Conservation (phyloP, 2,113 vertebrate genomes). For the Mirounga angustirostris region DNA sequence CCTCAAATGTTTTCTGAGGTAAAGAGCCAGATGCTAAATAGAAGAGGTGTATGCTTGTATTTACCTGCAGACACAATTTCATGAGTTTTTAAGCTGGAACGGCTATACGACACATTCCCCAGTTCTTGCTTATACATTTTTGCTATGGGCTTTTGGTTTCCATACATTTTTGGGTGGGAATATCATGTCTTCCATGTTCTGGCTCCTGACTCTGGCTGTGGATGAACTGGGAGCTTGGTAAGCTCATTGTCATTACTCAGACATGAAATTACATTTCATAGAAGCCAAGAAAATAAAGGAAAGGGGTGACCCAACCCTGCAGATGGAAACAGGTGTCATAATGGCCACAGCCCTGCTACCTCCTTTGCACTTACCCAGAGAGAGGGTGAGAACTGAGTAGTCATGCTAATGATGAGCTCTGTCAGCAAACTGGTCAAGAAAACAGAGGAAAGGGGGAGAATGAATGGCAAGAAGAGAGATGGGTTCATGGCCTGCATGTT, state of each 20-base stretch:
- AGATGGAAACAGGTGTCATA: not conserved
- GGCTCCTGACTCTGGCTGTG: not conserved
- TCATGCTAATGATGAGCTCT: not conserved
- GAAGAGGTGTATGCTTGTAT: not conserved
- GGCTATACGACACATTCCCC: not conserved
- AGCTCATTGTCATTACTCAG: not conserved
- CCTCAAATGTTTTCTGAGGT: not conserved
- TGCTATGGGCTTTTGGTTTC: not conserved
- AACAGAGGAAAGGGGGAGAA: not conserved
- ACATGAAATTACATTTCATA: not conserved
- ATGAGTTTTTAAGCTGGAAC: not conserved
- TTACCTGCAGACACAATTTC: not conserved
- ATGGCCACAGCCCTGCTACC: not conserved
- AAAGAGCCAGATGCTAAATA: not conserved
- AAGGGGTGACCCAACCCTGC: not conserved
- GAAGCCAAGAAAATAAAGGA: not conserved
- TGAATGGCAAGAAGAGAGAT: not conserved
- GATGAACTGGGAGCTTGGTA: not conserved
- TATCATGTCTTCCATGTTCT: not conserved
- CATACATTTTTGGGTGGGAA: not conserved
- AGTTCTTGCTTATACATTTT: not conserved
- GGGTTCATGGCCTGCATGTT: not conserved
- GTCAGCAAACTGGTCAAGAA: not conserved
- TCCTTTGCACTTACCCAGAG: not conserved
- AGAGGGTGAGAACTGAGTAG: not conserved